These are phyloP conservation scores for Sylvilagus floridanus DNA, from an alignment of 2,797 vertebrate species.

Conservation along the genomic window DNA sequence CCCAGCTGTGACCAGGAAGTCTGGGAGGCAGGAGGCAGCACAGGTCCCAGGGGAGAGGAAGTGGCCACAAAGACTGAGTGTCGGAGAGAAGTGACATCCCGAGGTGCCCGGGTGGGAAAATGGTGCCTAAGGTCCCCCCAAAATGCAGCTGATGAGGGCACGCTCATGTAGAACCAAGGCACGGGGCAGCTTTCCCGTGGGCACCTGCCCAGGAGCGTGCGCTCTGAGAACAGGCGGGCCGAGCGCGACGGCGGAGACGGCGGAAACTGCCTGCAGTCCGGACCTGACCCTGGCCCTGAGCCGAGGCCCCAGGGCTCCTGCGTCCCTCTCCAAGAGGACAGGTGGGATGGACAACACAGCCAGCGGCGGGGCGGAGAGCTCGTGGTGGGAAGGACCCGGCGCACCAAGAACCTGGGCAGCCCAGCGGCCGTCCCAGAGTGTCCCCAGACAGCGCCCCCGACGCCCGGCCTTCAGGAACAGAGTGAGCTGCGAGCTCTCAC, in stretches of 20 bases:
- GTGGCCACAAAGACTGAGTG: not conserved
- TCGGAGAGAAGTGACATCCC: not conserved
- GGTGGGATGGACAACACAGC: not conserved
- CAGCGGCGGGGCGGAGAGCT: too few species aligned
- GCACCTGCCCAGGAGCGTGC: not conserved
- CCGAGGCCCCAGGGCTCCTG: not conserved
- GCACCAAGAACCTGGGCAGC: not conserved
- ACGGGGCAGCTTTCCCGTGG: not conserved
- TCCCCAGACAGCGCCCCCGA: not conserved
- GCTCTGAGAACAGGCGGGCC: not conserved
- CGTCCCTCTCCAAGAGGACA: not conserved
- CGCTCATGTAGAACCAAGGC: not conserved
- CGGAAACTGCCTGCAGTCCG: not conserved
- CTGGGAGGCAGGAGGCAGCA: not conserved
- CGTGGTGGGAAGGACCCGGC: not conserved
- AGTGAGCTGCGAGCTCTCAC: too few species aligned
- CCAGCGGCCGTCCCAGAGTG: too few species aligned
- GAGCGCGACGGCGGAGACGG: too few species aligned
- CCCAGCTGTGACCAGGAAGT: not conserved
- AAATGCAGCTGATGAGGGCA: not conserved
- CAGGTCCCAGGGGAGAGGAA: too few species aligned
- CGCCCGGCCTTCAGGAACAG: rapidly evolving
- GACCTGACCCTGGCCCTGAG: not conserved
- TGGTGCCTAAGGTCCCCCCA: too few species aligned
- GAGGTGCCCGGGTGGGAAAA: not conserved